Evolutionary conservation across 2,797 vertebrate species (phyloP), one percentile per base, ranked within the genome.

Genomic region (Australoheros facetus): DNA sequence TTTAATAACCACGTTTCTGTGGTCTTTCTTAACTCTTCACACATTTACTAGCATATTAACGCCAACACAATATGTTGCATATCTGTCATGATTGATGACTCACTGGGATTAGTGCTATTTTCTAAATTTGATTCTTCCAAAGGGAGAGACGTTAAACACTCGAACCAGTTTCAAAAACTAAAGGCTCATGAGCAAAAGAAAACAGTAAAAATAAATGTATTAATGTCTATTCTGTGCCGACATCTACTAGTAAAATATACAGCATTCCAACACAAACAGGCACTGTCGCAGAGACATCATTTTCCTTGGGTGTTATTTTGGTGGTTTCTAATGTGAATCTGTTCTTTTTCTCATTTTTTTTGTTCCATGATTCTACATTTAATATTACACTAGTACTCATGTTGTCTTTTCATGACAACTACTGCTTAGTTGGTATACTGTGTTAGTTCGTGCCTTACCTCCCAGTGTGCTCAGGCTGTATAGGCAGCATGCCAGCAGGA

Each of bases 381-480:
- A 21, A 26, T 72, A 21, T 58, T 26, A 73, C 7, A 59, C 3
- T 30, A 30, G n/a, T 42, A 56, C 37, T 1, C 3, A 23, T 73
- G 70, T 56, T 28, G 16, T 11, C 0, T 26, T 69, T 70, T 4
- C 21, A 48, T n/a, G 12, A 55, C 37, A 28, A 30, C 48, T 51
- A 56, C 12, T 42, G 19, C 17, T 70, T 28, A 28, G 8, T 21
- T 30, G n/a, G 26, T 30, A 32, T 32, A 16, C 54, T 56, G 54
- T 75, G 73, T 66, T 17, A 78, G 26, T 34, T 72, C 32, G 51
- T 51, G 21, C 2, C 95, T 95, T 95, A 96, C 96, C 95, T 93
- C 88, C 93, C 51, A 87, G 3, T 23, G 81, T 71, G 72, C 79
- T 84, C 78, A 95, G 82, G 82, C 89, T 84, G 77, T 73, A 91